Conservation (phyloP, 2,888 invertebrate species). For the Leptarthrus brevirostris region DNA sequence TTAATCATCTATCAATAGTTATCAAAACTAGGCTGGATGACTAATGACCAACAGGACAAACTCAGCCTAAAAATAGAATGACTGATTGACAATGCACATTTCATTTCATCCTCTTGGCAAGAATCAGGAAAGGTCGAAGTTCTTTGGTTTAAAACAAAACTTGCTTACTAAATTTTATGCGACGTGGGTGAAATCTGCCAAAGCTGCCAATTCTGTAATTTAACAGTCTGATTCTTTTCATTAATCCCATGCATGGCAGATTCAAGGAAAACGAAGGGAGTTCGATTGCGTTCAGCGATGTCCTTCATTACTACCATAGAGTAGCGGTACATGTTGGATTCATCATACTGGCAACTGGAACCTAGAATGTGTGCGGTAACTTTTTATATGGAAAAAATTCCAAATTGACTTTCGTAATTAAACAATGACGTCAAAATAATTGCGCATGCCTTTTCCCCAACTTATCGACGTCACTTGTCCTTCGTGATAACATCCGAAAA, state of each 20-base stretch:
- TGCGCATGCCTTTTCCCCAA: constrained; percentile 4
- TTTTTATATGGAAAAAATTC: too few relatives aligned
- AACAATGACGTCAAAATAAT: neutral
- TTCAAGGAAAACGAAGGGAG: neutral
- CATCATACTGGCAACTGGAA: too few relatives aligned
- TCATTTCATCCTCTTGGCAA: constrained; percentile 16
- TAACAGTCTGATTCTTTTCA: neutral
- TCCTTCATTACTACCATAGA: neutral
- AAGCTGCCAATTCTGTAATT: constrained; percentile 21
- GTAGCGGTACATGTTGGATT: neutral
- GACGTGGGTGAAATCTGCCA: constrained; percentile 20
- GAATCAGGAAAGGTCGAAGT: neutral
- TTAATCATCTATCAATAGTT: neutral
- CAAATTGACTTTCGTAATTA: too few relatives aligned
- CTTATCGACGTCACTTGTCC: constrained; percentile 2
- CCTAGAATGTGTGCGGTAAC: too few relatives aligned
- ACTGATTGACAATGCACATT: constrained; percentile 21
- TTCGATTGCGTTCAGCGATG: constrained; percentile 8
- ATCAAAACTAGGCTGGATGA: neutral
- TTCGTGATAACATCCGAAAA: too few relatives aligned
- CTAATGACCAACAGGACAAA: constrained; percentile 14
- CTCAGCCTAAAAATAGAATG: constrained; percentile 1
- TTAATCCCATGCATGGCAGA: neutral
- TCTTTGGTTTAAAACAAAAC: neutral
- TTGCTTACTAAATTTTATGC: neutral